Percentiles rank a stretch among this genome's conserved stretches.
phyloP scores from a whole-genome alignment of 2,888 invertebrate species.

The Leucania comma region DNA sequence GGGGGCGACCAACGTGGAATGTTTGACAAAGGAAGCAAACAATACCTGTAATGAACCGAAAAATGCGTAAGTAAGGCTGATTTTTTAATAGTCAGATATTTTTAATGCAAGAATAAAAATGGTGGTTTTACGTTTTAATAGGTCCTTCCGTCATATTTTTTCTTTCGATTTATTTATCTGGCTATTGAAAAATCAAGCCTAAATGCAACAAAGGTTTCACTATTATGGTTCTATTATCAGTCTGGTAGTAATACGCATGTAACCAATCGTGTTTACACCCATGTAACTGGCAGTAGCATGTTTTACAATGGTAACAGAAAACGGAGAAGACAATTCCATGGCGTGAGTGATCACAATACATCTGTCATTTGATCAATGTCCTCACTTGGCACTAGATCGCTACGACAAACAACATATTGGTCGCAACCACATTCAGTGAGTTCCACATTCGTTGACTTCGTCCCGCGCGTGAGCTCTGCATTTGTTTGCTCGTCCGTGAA shows the following conservation, averaged over 20 bases:
- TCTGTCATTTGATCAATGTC: not conserved
- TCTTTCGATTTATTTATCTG: too few species aligned
- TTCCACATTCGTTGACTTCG: conserved; percentile 1
- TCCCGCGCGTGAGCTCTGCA: not conserved
- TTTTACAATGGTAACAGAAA: not conserved
- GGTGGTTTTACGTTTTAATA: too few species aligned
- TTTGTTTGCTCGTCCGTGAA: not conserved
- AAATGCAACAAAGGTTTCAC: too few species aligned
- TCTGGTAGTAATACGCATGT: not conserved
- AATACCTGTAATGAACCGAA: not conserved
- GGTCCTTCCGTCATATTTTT: too few species aligned
- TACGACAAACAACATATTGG: not conserved
- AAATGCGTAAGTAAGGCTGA: too few species aligned
- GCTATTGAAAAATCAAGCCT: too few species aligned
- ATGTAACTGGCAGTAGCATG: not conserved
- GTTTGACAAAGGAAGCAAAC: not conserved
- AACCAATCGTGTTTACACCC: not conserved
- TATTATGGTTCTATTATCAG: too few species aligned
- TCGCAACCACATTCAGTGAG: not conserved
- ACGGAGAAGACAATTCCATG: not conserved
- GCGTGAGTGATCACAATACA: not conserved
- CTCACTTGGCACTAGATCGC: not conserved
- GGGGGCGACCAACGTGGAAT: too few species aligned
- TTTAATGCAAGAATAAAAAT: too few species aligned
- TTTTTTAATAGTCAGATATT: too few species aligned